Conservation (phyloP, 2,888 invertebrate species). For the Colostygia pectinataria region DNA sequence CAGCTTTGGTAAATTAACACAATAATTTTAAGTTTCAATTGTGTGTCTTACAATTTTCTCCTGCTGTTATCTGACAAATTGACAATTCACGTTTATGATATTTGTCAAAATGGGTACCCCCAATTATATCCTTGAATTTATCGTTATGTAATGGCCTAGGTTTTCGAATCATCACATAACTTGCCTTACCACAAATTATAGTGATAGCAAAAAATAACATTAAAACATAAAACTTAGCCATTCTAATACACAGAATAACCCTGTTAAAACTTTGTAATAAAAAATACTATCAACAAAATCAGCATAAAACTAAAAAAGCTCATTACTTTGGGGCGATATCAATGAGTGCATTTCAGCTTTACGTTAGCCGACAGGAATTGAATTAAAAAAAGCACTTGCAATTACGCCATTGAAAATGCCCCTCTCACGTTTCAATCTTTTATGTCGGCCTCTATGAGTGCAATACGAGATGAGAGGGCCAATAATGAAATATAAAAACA, state of each 20-base stretch:
- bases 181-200: no score
- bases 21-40: no score
- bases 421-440: slow-evolving; percentile 82
- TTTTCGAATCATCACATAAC: no score
- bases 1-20: background rate
- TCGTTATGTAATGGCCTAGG: no score
- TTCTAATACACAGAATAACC: background rate
- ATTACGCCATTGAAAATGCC: slow-evolving; percentile 79
- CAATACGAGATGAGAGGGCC: slow-evolving; percentile 81
- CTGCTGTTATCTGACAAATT: no score
- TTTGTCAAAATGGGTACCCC: no score
- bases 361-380: slow-evolving; percentile 76
- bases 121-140: no score
- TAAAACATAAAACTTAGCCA: no score
- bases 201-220: no score
- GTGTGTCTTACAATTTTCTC: no score
- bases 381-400: slow-evolving; percentile 79
- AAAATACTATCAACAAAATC: slow-evolving; percentile 30
- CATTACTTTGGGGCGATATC: slow-evolving; percentile 74
- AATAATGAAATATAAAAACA: slow-evolving; percentile 82
- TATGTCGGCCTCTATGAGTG: slow-evolving; percentile 79
- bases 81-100: no score
- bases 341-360: slow-evolving; percentile 79
- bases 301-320: slow-evolving; percentile 54
- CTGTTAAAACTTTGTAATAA: background rate